Base-by-base conservation (phyloP, 1,140 invertebrate species). In the Psix sp. region DNA sequence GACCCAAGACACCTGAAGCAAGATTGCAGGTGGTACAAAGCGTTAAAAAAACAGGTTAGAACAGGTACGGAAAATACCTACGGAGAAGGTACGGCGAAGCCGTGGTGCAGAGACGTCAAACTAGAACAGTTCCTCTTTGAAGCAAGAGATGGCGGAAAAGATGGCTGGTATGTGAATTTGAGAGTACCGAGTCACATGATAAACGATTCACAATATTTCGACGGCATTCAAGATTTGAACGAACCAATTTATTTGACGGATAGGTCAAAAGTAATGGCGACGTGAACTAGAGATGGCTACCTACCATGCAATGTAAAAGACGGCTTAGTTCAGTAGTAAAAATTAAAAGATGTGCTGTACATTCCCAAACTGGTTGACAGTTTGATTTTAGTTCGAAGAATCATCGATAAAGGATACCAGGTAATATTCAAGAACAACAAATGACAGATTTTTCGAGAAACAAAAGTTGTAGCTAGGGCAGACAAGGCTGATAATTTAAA, bases 331-430 rank as follows among this genome's bases (percentile, higher is more conserved):
- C n/a, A n/a, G n/a, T n/a, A n/a, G n/a, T n/a, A 60, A 40, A n/a
- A 36, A 29, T 73, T 83, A 15, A 9, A 79, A 0, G 78, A 86
- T 46, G 83, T 87, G 0, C 14, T 85, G 39, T 85, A 63, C 57
- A 80, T 84, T 39, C 84, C 84, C 0, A 76, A 84, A 46, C 48
- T 88, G 7, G 76, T 81, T 31, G 80, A 43, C n/a, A 85, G 84
- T 51, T 51, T 87, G 26, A 79, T 87, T 11, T 87, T 84, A 0
- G 78, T 82, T 1, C 24, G 45, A 2, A 29, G 74, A n/a, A 76
- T 57, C 0, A 48, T 78, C 1, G 68, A 80, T 16, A 71, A 66
- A 49, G 84, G 82, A 0, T 42, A 45, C n/a, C 21, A 14, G 9
- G 26, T 60, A 3, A 31, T 20, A 4, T 76, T 72, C 24, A 33